These are phyloP conservation scores for Eilema griseolum DNA, from an alignment of 2,888 invertebrate genomes.

Conservation along the genomic window DNA sequence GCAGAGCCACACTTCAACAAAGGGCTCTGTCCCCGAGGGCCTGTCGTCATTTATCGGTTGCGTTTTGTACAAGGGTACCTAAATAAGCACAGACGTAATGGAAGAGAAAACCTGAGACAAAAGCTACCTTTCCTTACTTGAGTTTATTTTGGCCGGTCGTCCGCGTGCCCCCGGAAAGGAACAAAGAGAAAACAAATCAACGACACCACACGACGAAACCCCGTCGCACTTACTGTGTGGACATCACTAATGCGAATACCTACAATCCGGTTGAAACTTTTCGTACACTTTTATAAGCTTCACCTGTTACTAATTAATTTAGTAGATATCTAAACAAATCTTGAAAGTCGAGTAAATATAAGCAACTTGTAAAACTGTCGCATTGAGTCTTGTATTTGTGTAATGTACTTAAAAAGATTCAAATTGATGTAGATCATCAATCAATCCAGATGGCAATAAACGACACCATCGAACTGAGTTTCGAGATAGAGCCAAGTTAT, in stretches of 20 bases:
- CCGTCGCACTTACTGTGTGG: neutral
- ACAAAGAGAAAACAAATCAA: slow-evolving; percentile 1
- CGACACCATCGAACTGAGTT: neutral
- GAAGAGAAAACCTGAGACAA: slow-evolving; percentile 16
- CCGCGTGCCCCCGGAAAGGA: neutral
- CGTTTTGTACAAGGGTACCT: slow-evolving; percentile 15
- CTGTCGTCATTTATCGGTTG: slow-evolving; percentile 27
- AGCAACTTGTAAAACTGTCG: no score
- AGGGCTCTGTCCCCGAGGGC: slow-evolving; percentile 23
- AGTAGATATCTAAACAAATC: no score
- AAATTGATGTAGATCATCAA: neutral
- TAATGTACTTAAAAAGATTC: no score
- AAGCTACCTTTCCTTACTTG: slow-evolving; percentile 7
- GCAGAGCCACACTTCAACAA: slow-evolving; percentile 9
- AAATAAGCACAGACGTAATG: slow-evolving; percentile 13
- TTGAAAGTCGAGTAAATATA: no score
- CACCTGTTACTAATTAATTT: no score
- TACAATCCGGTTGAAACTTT: neutral
- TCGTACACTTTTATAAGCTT: neutral
- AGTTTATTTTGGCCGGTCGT: neutral
- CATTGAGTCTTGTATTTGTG: no score
- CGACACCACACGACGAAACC: neutral
- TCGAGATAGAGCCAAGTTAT: neutral
- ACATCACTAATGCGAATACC: neutral
- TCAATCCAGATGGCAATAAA: neutral